A percentile compares a stretch with the other conserved stretches of the same genome.
Conservation (phyloP, 2,797 vertebrate species). For the Pangasius macronema region DNA sequence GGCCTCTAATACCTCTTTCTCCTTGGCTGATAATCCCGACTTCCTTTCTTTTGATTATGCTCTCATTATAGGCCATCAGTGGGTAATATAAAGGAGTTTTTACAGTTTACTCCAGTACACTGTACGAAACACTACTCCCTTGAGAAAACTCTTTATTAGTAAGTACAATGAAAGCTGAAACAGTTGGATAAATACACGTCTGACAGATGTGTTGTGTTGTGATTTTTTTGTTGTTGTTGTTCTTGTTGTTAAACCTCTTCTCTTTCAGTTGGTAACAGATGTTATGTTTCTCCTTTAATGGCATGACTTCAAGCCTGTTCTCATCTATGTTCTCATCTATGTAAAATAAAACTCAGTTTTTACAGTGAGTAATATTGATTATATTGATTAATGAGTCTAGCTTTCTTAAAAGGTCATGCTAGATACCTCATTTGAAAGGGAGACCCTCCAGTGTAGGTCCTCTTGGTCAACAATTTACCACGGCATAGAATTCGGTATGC, state of each 20-base stretch:
- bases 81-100: slow-evolving; percentile 2
- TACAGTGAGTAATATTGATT: not conserved
- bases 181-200: not conserved
- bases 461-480: too few relatives aligned
- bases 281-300: not conserved
- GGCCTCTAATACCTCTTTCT: not conserved
- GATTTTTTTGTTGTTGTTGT: too few relatives aligned
- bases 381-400: not conserved
- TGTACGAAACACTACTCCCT: too few relatives aligned
- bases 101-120: too few relatives aligned
- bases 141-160: too few relatives aligned
- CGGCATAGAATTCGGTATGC: too few relatives aligned
- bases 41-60: not conserved
- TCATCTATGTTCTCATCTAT: not conserved
- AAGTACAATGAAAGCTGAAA: too few relatives aligned
- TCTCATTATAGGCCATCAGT: not conserved
- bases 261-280: not conserved
- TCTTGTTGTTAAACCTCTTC: not conserved
- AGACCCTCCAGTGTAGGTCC: not conserved
- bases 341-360: not conserved
- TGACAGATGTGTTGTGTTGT: not conserved
- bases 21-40: not conserved
- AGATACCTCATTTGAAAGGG: not conserved
- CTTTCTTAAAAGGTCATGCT: not conserved
- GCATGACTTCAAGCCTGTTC: not conserved